Base-by-base conservation (phyloP, 2,113 vertebrate genomes). In the Nematolebias whitei region DNA sequence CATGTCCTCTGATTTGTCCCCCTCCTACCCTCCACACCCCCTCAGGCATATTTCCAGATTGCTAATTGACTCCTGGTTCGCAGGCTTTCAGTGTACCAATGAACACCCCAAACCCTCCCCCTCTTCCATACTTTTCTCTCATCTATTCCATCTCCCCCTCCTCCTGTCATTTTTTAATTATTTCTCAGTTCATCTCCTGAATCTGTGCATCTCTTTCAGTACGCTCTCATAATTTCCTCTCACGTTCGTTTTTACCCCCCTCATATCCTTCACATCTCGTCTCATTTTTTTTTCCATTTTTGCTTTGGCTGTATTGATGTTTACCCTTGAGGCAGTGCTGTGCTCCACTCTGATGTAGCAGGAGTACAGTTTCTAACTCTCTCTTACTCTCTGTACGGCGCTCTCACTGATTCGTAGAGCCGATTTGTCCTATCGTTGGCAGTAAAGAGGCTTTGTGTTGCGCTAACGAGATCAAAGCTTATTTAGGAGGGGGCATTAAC, bases 391-490 rank as follows among this genome's bases (percentile, higher is more conserved):
- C 54, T 13, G 18, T 9, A 2, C 12, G 14, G 16, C 41, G 24
- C 47, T 50, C 51, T 47, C 63, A 43, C 62, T 71, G 38, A 83
- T 69, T 58, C 24, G 2, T 20, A 72, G 80, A 90, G 85, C 85
- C 78, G 84, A 88, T 91, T 90, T 89, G 75, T 84, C 82, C 83
- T 89, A 91, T 92, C 90, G 60, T 77, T 91, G 84, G 88, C 85
- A 86, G 87, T 83, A 92, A 92, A 91, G 91, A 90, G 85, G 91
- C 89, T 91, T 92, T 91, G 87, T 90, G 82, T 91, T 44, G 69
- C 38, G 10, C 87, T 91, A 91, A 91, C 83, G 70, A 91, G 88
- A 92, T 90, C 90, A 91, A 85, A 90, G 89, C 89, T 90, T 88
- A 86, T 91, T 91, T 86, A 89, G 86, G 63, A 73, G 78, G 80